phyloP scores from a whole-genome alignment of 2,797 vertebrate genomes.

The Antennarius maculatus region DNA sequence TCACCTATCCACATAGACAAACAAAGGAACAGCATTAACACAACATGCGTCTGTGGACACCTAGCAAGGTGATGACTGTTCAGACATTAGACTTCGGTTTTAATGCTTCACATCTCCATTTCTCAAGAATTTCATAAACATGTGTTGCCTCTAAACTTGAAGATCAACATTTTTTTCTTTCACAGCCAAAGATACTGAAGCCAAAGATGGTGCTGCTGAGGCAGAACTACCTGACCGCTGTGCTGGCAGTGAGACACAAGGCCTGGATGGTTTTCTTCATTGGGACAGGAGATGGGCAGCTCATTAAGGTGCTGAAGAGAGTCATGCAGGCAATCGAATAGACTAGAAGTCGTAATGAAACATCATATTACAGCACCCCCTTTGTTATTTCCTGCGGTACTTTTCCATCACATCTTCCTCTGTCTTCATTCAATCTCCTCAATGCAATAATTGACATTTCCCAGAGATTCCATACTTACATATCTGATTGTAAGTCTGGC shows the following conservation, averaged over 20 bases:
- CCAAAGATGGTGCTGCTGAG: slow-evolving; percentile 53
- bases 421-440: background rate
- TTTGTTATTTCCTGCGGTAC: background rate
- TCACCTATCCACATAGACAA: background rate
- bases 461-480: background rate
- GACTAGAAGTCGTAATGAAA: background rate
- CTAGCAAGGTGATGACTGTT: background rate
- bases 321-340: background rate
- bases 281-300: slow-evolving; percentile 77
- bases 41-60: background rate
- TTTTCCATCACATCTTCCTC: background rate
- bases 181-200: slow-evolving; percentile 10
- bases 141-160: rapidly evolving
- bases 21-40: background rate
- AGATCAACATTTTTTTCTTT: slow-evolving; percentile 16
- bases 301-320: slow-evolving; percentile 74
- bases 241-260: slow-evolving; percentile 64
- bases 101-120: background rate
- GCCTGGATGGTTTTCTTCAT: slow-evolving; percentile 76
- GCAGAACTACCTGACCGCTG: slow-evolving; percentile 71
- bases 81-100: background rate
- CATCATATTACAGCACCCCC: background rate
- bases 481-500: background rate
- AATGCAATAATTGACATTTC: background rate
- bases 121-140: background rate